Conservation (phyloP, 1,140 invertebrate species). For the Anoplolepis gracilipes region DNA sequence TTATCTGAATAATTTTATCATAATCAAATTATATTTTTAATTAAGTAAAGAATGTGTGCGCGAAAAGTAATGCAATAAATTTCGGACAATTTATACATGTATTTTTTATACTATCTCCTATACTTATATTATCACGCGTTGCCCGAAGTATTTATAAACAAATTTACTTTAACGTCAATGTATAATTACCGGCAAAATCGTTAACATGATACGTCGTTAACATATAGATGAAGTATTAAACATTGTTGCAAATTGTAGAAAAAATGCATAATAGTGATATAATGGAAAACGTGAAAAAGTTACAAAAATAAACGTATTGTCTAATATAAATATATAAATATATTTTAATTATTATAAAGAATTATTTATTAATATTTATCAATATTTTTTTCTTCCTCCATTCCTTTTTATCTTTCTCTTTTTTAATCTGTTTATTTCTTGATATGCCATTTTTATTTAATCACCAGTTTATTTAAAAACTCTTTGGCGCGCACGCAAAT, state of each 20-base stretch:
- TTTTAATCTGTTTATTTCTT: not conserved
- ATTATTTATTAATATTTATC: not conserved
- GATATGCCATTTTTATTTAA: not conserved
- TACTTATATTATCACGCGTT: not conserved
- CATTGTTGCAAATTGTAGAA: not conserved
- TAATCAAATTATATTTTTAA: not conserved
- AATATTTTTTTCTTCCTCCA: not conserved
- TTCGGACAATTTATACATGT: not conserved
- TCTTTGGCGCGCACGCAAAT: not conserved
- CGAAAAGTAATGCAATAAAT: not conserved
- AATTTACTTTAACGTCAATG: constrained; percentile 44
- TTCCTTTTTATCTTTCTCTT: no score
- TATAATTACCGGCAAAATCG: not conserved
- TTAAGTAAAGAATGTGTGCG: not conserved
- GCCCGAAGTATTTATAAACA: not conserved
- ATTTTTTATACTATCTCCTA: no score
- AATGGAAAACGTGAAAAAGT: not conserved
- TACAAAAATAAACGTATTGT: not conserved
- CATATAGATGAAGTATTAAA: constrained; percentile 44
- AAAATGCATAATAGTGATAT: not conserved
- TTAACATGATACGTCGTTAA: not conserved
- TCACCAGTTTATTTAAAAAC: not conserved
- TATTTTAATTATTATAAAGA: not conserved
- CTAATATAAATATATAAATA: not conserved
- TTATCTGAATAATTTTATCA: not conserved